Evolutionary conservation across 2,888 invertebrate genomes (phyloP).

Genomic region (Acanthosepion lycidas): DNA sequence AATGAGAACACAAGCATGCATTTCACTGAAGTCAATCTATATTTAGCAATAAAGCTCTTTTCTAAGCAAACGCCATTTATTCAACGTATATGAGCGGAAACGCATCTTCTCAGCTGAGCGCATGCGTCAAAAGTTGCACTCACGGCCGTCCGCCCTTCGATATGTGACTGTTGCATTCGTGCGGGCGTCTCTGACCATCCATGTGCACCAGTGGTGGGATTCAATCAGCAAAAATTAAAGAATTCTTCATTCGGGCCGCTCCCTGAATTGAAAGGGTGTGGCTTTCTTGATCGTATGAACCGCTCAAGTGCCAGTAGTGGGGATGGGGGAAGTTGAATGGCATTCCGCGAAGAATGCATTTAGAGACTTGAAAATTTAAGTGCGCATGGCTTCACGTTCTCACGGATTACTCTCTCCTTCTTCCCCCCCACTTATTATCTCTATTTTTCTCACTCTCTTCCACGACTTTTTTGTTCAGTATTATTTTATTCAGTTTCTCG

Average conservation of each 20-base stretch:
- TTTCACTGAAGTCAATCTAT: not conserved
- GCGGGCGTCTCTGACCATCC: not conserved
- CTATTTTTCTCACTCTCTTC: not conserved
- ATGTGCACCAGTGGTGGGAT: not conserved
- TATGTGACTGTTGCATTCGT: not conserved
- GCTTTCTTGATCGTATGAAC: not conserved
- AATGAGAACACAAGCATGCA: not conserved
- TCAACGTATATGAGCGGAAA: not conserved
- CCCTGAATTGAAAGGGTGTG: not conserved
- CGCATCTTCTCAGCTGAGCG: not conserved
- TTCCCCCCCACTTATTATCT: not conserved
- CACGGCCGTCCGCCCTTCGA: not conserved
- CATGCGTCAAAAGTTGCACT: not conserved
- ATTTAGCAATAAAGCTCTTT: not conserved
- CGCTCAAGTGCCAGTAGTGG: not conserved
- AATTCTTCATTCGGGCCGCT: not conserved
- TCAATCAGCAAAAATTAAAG: slow-evolving; percentile 1
- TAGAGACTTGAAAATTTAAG: not conserved
- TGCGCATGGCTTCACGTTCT: not conserved
- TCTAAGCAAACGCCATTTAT: not conserved
- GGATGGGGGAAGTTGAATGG: not conserved
- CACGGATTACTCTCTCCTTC: not conserved
- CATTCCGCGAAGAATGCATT: not conserved
- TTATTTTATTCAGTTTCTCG: not conserved
- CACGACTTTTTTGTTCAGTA: not conserved